Conservation (phyloP, 1,140 invertebrate genomes). For the Drosophila nannoptera region DNA sequence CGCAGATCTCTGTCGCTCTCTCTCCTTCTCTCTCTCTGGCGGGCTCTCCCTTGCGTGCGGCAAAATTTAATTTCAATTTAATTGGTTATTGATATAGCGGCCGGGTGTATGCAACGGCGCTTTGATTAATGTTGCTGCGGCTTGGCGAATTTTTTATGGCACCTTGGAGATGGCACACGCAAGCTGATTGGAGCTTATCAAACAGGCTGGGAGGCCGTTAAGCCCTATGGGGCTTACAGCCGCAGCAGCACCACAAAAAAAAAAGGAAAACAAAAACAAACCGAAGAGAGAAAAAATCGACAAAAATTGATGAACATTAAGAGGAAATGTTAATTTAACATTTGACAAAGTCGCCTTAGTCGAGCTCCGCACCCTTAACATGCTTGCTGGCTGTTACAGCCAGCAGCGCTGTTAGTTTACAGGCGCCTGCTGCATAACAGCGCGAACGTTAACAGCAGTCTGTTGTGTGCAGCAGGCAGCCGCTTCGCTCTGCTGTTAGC, state of each 20-base stretch:
- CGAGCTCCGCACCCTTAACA: too few relatives aligned
- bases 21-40: constrained; percentile 5
- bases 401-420: too few relatives aligned
- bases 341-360: too few relatives aligned
- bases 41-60: constrained; percentile 33
- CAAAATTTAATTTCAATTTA: constrained; percentile 76
- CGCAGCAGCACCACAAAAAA: background rate
- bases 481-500: too few relatives aligned
- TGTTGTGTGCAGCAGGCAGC: too few relatives aligned
- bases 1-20: constrained; percentile 7
- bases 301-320: constrained; percentile 1
- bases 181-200: constrained; percentile 14
- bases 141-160: constrained; percentile 70
- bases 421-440: too few relatives aligned
- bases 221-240: constrained; percentile 37
- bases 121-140: constrained; percentile 74
- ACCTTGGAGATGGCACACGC: constrained; percentile 58
- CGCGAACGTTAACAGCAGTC: too few relatives aligned
- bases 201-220: constrained; percentile 51
- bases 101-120: constrained; percentile 66
- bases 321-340: background rate
- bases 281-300: background rate
- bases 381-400: too few relatives aligned
- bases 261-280: constrained; percentile 3
- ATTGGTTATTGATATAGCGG: constrained; percentile 76